Evolutionary conservation across 2,113 vertebrate genomes (phyloP).

Genomic region (Asarcornis scutulata): DNA sequence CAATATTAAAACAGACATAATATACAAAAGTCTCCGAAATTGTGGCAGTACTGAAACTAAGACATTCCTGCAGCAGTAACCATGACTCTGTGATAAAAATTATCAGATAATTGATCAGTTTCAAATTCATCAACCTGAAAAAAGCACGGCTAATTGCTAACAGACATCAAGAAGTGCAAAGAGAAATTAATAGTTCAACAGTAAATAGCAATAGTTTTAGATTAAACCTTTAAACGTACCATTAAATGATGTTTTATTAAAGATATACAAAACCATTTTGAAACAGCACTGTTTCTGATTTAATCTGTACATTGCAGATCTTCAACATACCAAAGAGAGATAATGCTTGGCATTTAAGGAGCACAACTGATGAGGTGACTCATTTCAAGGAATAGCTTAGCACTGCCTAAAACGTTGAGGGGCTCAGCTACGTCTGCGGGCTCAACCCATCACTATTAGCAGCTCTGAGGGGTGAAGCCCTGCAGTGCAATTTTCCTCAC

Average conservation of each 20-base stretch:
- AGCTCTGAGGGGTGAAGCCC: not conserved
- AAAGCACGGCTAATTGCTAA: conserved; percentile 61
- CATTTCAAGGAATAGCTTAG: not conserved
- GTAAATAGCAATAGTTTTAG: not conserved
- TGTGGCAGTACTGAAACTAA: not conserved
- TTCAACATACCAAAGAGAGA: not conserved
- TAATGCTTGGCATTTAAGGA: conserved; percentile 15
- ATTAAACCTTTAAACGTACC: not conserved
- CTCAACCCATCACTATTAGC: not conserved
- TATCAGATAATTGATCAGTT: conserved; percentile 68
- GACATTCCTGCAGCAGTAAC: conserved; percentile 22
- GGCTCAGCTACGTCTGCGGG: not conserved
- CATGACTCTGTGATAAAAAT: conserved; percentile 20
- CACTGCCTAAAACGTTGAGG: not conserved
- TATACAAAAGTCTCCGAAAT: not conserved
- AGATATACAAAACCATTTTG: conserved; percentile 8
- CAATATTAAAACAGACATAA: not conserved
- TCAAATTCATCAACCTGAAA: conserved; percentile 65
- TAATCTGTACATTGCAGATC: not conserved
- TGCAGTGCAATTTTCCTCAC: not conserved
- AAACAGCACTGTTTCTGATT: conserved; percentile 9
- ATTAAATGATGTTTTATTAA: conserved; percentile 31
- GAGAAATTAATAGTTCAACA: conserved; percentile 42
- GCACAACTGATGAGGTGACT: conserved; percentile 53
- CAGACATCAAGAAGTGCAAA: conserved; percentile 26